Evolutionary conservation across 30 jellyfish, hydroid and myxozoan species (phyloP).

Genomic region (Haliclystus octoradiatus): DNA sequence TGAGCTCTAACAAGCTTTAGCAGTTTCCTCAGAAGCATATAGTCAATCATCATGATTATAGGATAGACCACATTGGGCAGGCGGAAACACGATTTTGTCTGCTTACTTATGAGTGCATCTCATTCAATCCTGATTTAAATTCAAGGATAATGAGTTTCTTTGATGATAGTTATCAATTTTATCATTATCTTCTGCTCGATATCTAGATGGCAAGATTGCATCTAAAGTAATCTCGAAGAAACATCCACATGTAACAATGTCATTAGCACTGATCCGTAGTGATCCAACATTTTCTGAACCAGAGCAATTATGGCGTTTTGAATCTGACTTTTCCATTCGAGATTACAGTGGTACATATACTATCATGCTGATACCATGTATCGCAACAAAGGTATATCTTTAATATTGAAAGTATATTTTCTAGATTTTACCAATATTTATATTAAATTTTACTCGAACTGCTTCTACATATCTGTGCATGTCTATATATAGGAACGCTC

Average conservation of each 20-base stretch:
- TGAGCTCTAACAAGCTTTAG: no score
- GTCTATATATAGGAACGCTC: neutral
- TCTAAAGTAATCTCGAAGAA: constrained; percentile 61
- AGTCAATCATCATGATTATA: no score
- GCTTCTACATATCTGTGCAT: neutral
- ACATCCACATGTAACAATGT: constrained; percentile 62
- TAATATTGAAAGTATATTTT: neutral
- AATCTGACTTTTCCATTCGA: constrained; percentile 76
- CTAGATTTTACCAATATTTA: neutral
- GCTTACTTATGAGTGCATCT: no score
- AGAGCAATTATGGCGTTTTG: constrained; percentile 88
- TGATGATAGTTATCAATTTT: neutral
- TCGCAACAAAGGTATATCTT: constrained; percentile 58
- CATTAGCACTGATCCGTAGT: constrained; percentile 50
- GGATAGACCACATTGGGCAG: no score
- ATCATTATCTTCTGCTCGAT: neutral
- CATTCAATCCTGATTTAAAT: no score
- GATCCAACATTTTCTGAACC: constrained; percentile 88
- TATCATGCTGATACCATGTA: constrained; percentile 78
- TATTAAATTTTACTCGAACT: neutral
- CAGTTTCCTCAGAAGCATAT: no score
- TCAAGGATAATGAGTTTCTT: no score
- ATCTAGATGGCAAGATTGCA: neutral
- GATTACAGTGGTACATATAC: constrained; percentile 84
- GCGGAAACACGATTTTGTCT: no score